Base-by-base conservation (phyloP, 2,888 invertebrate species). In the Chrysotoxum bicinctum region DNA sequence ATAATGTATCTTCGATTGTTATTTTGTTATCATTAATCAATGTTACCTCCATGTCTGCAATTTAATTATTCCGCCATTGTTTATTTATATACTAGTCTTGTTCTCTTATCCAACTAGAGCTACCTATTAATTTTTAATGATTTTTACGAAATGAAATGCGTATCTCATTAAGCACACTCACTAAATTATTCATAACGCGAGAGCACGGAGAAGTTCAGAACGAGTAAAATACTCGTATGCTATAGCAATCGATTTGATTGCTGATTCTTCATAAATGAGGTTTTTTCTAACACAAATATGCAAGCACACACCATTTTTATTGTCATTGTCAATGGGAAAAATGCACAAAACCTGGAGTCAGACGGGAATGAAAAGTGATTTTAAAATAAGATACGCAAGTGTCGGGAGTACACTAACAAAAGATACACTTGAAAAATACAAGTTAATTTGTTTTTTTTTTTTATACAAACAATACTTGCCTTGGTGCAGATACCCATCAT, bases 121-220 rank as follows among this genome's bases (percentile, higher is more conserved):
- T n/a, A 12, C 12, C 54, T 16, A 62, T 62, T 23, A 43, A 43
- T 62, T 62, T 43, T 62, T 43, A 62, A 62, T 62, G 43, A 40
- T 43, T 62, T n/a, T 43, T 62, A 26, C 40, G 62, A 62, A 62
- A 62, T 62, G 43, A 62, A 62, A 43, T 62, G 62, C 62, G 62
- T 43, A 62, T 16, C 40, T 56, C 54, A 32, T 56, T 56, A 62
- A 40, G 26, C 9, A 26, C n/a, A 54, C 32, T 30, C 54, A 43
- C 5, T 62, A 43, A 43, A 62, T 23, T 43, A 62, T 62, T 62
- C 62, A 62, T 26, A 62, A 62, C 43, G 62, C 16, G 26, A 26
- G 8, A 2, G n/a, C 8, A 2, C 6, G 14, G n/a, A 37, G 21
- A 3, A 58, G 12, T 1, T n/a, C n/a, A n/a, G n/a, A n/a, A 56